These are phyloP conservation scores for Tuta absoluta DNA, from an alignment of 2,888 invertebrate genomes.

Conservation along the genomic window DNA sequence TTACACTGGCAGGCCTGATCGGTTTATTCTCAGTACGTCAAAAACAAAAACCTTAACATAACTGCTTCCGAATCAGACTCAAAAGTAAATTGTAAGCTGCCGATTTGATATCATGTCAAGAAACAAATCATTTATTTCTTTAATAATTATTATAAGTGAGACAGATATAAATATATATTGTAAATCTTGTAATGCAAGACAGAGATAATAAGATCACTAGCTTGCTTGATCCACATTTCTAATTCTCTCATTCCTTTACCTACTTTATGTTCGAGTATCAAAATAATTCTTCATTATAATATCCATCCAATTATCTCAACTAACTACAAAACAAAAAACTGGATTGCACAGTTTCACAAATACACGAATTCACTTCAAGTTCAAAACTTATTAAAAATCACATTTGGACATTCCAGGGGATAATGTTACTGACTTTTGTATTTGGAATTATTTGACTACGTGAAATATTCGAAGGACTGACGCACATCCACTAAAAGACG, in stretches of 20 bases:
- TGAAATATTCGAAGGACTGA: no score
- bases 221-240: slow-evolving; percentile 19
- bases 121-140: not conserved
- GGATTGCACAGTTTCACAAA: not conserved
- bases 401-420: no score
- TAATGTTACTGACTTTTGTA: no score
- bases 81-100: not conserved
- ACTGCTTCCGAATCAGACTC: not conserved
- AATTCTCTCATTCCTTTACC: slow-evolving; percentile 11
- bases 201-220: not conserved
- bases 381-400: no score
- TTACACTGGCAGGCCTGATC: no score
- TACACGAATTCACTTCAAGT: not conserved
- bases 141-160: not conserved
- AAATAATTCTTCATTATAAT: slow-evolving; percentile 21
- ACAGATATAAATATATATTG: not conserved
- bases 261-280: not conserved
- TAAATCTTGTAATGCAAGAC: not conserved
- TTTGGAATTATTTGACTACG: no score
- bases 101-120: not conserved
- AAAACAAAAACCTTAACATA: not conserved
- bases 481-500: no score
- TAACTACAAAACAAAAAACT: slow-evolving; percentile 5
- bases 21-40: no score
- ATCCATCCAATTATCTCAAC: not conserved